Evolutionary conservation across 2,797 vertebrate genomes (phyloP), one percentile per base, ranked within the genome.

Genomic region (Arctocebus calabarensis): DNA sequence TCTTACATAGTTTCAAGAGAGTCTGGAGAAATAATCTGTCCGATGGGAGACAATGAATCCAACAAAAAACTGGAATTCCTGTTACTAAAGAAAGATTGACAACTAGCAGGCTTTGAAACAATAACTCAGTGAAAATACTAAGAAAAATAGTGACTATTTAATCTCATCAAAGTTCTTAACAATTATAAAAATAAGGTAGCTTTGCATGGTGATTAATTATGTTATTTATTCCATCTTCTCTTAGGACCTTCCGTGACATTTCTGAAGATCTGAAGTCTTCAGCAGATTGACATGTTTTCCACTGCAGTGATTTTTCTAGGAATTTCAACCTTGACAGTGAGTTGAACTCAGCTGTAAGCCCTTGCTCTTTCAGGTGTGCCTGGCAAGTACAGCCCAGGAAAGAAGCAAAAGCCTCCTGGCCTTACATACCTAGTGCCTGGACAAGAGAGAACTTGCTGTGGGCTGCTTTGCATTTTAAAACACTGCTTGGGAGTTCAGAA

Each of bases 231-330:
- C 64, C 48, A 4, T 88, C 29, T 96, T 48, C 74, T 96, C 91
- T 55, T 71, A 99, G 98, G 93, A 97, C 97, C 92, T 97, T 97
- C 27, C 97, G 93, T 93, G 98, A 98, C 95, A 97, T 96, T 96
- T 97, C 98, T 0, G 98, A 98, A 91, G 98, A 99, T 84, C 40
- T 96, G 14, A 98, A 98, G 61, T 96, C 74, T 77, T 96, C 97
- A 11, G 83, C 88, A 23, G 98, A 98, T 37, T 98, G 98, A 99
- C 29, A 1, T 70, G 91, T 32, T 68, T 73, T 73, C 59, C n/a
- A 25, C 55, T 45, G 37, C 74, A 34, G 23, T 25, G 83, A 32
- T 70, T 92, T 45, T 48, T 3, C 0, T 75, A 90, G 83, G 94
- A 94, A 95, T 59, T 83, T 0, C 0, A 74, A 1, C 68, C 89